Evolutionary conservation across 2,888 invertebrate genomes (phyloP).

Genomic region (Lordiphosa andalusiaca): DNA sequence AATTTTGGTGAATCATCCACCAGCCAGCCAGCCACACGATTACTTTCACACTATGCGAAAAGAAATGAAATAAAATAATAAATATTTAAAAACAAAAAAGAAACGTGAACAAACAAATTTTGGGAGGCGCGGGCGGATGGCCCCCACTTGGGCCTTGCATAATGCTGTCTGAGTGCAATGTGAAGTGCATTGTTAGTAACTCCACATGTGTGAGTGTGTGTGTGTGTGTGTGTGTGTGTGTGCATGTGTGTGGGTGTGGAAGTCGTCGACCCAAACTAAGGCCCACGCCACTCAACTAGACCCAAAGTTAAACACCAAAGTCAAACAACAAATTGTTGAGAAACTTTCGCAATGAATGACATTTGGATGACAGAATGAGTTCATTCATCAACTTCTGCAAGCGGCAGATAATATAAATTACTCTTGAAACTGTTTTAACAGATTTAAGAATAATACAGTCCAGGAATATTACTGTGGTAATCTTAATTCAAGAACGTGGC

Average conservation of each 20-base stretch:
- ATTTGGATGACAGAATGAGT: slow-evolving; percentile 17
- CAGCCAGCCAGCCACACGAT: background rate
- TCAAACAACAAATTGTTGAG: slow-evolving; percentile 14
- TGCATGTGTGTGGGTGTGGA: slow-evolving; percentile 15
- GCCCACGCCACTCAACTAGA: slow-evolving; percentile 43
- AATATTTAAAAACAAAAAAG: background rate
- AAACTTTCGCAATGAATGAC: slow-evolving; percentile 8
- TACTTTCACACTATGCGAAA: slow-evolving; percentile 14
- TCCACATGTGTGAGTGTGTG: slow-evolving; percentile 11
- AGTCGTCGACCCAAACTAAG: slow-evolving; percentile 56
- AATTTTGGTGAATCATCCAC: slow-evolving; percentile 10
- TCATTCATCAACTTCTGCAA: slow-evolving; percentile 12
- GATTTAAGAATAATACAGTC: too few relatives aligned
- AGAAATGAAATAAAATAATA: background rate
- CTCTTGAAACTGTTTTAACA: too few relatives aligned
- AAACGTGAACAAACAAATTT: slow-evolving; percentile 10
- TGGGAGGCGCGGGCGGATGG: slow-evolving; percentile 9
- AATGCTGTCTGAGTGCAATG: slow-evolving; percentile 28
- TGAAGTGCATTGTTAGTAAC: slow-evolving; percentile 16
- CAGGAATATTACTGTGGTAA: too few relatives aligned
- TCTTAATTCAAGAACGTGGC: too few relatives aligned
- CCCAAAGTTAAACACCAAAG: slow-evolving; percentile 34
- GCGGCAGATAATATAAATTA: too few relatives aligned
- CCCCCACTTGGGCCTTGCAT: slow-evolving; percentile 37
- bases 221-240: slow-evolving; percentile 13